Base-by-base conservation (phyloP, 2,797 vertebrate species). In the Sebastiscus tertius region DNA sequence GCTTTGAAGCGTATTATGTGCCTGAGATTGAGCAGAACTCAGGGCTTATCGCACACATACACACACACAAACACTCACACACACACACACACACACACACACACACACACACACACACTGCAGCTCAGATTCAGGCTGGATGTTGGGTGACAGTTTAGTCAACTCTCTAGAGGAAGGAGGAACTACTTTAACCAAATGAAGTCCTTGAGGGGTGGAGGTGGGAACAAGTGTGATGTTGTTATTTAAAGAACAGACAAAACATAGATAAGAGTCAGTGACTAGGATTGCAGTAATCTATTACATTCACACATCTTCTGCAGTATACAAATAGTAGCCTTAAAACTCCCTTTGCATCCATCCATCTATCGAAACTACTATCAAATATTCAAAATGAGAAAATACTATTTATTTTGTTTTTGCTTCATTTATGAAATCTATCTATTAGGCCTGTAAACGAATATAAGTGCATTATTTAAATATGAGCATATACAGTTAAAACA, bases 1-100 rank as follows among this genome's bases (percentile, higher is more conserved):
- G 87, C 94, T 94, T 91, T 95, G 92, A 93, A 95, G 92, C 89
- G 84, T 91, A 94, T 95, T 94, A 94, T 92, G 89, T 83, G 89
- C 74, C 91, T 65, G 82, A 92, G 92, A 94, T 92, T 92, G 94
- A 91, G 91, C 85, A 84, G 82, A 91, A 91, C 76, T 89, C 82
- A 3, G 68, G 85, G 79, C 88, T 94, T 93, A 95, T 91, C 83
- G 76, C 87, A 75, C 59, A 42, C 69, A 1, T 20, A 18, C 82
- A 64, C 73, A 52, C 34, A 62, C 29, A 52, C 60, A 62, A 5
- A 36, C 3, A 24, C 13, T 3, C 22, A 2, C 22, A 3, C 79
- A 31, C 26, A 39, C 62, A 72, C 60, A 34, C 71, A 39, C 31
- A 26, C 70, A 46, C 27, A 33, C 22, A n/a, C 29, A 61, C 60